Base-by-base conservation (phyloP, 53 echinoderm and acorn worm genomes). In the Stichopus horrens region DNA sequence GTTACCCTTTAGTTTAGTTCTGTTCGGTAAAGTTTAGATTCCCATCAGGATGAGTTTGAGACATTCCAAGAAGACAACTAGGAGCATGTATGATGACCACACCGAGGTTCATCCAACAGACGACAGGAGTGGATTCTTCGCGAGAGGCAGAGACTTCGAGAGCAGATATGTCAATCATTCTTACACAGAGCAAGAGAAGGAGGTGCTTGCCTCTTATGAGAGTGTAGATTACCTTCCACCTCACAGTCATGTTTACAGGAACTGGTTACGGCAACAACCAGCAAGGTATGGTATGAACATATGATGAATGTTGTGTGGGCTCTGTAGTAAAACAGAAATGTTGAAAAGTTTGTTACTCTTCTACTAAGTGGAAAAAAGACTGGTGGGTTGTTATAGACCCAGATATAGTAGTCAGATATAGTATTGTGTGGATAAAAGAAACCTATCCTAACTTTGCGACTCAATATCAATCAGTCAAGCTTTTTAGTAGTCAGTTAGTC, bases 191-290 rank as follows among this genome's bases (percentile, higher is more conserved):
- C 96, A 96, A 79, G 99, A 99, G 88, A 93, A 93, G 21, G 91
- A 94, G 59, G 78, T 99, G 22, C 86, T 99, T 8, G 93, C 90
- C 11, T 91, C 92, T 5, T 99, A 99, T 86, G 96, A 99, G 86
- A 99, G 99, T 88, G 84, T 96, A 14, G 99, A 99, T 66, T 99
- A 99, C 53, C 90, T 99, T 4, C 99, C 99, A 5, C 93, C 99
- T 5, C 99, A 99, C 75, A 98, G 99, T 59, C 96, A 99, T 88
- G 96, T 96, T 4, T 99, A 99, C 87, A 92, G 92, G 86, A 99
- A 96, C 53, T 99, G 99, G 99, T 92, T 99, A 6, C 89, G 90
- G 73, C 96, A 99, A 68, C 99, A 99, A 73, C 99, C 99, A 52
- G 94, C 93, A 83, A 96, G 99, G 99, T 99, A 89, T 6, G 65